phyloP scores from a whole-genome alignment of 2,113 vertebrate genomes.

The Dipodomys stephensi region DNA sequence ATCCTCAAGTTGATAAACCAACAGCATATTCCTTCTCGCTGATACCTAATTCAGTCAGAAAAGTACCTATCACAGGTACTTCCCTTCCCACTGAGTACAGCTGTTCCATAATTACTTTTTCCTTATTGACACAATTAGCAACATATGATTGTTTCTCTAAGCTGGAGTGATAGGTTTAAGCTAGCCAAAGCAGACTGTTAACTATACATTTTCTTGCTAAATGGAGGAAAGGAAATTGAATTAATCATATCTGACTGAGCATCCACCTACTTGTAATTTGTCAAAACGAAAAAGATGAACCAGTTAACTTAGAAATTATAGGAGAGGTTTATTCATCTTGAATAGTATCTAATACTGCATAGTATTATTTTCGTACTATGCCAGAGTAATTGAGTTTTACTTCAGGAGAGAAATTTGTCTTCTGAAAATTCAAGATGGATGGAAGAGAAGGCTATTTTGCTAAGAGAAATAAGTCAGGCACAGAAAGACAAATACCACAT shows the following conservation, averaged over 20 bases:
- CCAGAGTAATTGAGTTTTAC: not conserved
- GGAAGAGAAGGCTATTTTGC: not conserved
- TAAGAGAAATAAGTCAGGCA: no score
- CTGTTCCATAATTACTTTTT: not conserved
- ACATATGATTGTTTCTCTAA: not conserved
- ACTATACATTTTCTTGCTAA: conserved; percentile 25
- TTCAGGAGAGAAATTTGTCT: not conserved
- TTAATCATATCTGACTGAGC: not conserved
- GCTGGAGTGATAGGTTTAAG: conserved; percentile 17
- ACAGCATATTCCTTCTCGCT: not conserved
- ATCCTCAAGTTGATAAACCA: not conserved
- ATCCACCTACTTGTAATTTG: not conserved
- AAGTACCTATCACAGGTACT: not conserved
- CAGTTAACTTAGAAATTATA: conserved; percentile 27
- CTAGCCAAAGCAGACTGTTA: conserved; percentile 21
- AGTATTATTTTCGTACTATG: not conserved
- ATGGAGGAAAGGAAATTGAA: conserved; percentile 26
- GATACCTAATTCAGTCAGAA: not conserved
- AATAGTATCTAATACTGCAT: no score
- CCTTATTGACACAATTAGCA: not conserved
- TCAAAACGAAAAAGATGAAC: not conserved
- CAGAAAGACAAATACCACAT: no score
- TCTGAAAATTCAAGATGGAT: not conserved
- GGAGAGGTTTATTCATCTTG: not conserved
- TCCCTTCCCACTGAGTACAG: not conserved